Conservation (phyloP, 2,113 vertebrate genomes). For the Notarius quadriscutis region DNA sequence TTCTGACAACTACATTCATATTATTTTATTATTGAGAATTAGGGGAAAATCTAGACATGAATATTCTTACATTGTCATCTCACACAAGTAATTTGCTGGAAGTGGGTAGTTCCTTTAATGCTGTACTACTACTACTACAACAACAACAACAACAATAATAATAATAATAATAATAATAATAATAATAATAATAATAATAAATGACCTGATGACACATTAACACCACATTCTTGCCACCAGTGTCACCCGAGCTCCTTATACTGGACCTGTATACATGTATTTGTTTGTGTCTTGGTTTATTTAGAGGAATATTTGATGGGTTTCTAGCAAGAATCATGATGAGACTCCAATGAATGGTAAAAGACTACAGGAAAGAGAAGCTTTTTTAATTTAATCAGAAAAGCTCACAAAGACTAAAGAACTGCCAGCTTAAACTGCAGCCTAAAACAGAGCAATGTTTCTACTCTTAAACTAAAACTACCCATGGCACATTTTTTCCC, state of each 20-base stretch:
- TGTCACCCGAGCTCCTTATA: neutral
- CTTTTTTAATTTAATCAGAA: constrained; percentile 4
- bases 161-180: neutral
- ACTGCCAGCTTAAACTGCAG: neutral
- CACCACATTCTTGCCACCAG: neutral
- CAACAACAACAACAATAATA: no score
- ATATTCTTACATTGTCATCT: neutral
- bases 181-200: neutral
- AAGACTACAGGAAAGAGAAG: neutral
- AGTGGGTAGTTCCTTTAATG: neutral
- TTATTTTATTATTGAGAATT: neutral
- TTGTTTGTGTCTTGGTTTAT: neutral
- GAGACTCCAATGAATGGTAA: neutral
- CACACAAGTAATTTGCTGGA: neutral
- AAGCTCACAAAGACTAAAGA: constrained; percentile 6
- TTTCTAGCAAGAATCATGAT: constrained; percentile 20
- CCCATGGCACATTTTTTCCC: constrained; percentile 16
- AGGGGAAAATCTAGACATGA: neutral
- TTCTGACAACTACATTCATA: neutral
- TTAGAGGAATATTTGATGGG: neutral
- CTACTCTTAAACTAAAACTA: neutral
- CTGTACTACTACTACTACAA: neutral
- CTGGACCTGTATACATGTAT: neutral
- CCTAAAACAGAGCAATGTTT: neutral
- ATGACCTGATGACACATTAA: constrained; percentile 26